Evolutionary conservation across 2,888 invertebrate species (phyloP).

Genomic region (Pseudanteris insignis): DNA sequence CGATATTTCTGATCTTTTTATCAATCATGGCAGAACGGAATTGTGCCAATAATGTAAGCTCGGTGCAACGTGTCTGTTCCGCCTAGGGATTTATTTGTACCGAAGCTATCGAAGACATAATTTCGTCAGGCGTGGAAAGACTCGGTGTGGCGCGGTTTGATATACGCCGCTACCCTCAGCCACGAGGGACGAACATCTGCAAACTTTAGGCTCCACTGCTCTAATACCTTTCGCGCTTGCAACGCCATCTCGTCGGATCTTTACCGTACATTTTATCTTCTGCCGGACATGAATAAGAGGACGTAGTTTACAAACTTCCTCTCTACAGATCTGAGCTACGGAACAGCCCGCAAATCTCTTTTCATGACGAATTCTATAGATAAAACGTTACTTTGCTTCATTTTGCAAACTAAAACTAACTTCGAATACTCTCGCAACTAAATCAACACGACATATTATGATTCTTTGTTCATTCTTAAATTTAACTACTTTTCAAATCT

Average conservation of each 20-base stretch:
- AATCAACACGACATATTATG: neutral
- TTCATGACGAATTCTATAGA: conserved; percentile 26
- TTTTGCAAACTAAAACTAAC: conserved; percentile 7
- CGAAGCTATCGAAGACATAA: conserved; percentile 59
- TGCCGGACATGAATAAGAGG: conserved; percentile 51
- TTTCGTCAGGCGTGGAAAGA: conserved; percentile 53
- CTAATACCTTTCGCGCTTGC: conserved; percentile 26
- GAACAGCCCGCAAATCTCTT: conserved; percentile 29
- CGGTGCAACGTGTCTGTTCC: conserved; percentile 22
- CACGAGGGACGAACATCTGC: conserved; percentile 55
- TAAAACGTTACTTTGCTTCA: conserved; percentile 15
- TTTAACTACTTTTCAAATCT: no score
- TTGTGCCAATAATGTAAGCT: no score
- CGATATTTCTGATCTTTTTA: conserved; percentile 62
- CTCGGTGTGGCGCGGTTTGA: conserved; percentile 41
- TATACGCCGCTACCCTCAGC: conserved; percentile 47
- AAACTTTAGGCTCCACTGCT: conserved; percentile 44
- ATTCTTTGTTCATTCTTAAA: no score
- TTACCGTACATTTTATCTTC: conserved; percentile 38
- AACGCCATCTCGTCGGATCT: conserved; percentile 30
- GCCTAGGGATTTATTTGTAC: conserved; percentile 58
- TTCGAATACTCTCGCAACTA: conserved; percentile 1
- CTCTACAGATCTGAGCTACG: conserved; percentile 22
- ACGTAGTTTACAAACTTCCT: conserved; percentile 52
- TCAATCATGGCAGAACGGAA: conserved; percentile 29